These are phyloP conservation scores for Nannoperca obscura DNA, from an alignment of 2,797 vertebrate genomes.

Conservation along the genomic window DNA sequence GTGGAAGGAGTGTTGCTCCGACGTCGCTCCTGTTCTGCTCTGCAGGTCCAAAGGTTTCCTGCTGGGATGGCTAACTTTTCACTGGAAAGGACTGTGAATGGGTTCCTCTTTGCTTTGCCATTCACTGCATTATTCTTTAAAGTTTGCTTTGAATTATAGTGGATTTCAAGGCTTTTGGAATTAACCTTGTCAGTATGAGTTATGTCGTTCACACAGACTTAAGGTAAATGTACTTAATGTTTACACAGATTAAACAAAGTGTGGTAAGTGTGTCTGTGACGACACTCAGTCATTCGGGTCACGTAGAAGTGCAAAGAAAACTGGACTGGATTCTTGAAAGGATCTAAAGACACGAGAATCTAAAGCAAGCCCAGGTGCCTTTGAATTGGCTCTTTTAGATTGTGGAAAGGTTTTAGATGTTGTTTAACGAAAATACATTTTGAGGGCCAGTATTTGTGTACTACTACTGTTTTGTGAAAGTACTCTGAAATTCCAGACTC, in stretches of 20 bases:
- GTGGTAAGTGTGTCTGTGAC: not conserved
- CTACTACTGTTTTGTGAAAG: constrained; percentile 1
- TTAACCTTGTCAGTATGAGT: not conserved
- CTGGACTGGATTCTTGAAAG: not conserved
- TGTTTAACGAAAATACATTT: not conserved
- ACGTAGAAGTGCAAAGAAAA: not conserved
- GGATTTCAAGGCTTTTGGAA: constrained; percentile 44
- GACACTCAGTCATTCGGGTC: not conserved
- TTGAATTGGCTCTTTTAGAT: not conserved
- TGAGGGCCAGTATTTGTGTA: not conserved
- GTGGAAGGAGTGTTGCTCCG: constrained; percentile 36
- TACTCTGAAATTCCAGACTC: not conserved
- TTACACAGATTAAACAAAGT: not conserved
- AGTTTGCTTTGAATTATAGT: constrained; percentile 56
- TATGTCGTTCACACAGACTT: constrained; percentile 3
- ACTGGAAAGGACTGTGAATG: constrained; percentile 39
- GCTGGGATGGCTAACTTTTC: constrained; percentile 59
- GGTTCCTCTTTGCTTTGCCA: constrained; percentile 46
- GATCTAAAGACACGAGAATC: not conserved
- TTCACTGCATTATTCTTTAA: constrained; percentile 60
- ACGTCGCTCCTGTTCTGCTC: constrained; percentile 60
- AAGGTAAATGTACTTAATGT: constrained; percentile 1
- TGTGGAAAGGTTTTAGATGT: not conserved
- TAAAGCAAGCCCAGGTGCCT: not conserved
- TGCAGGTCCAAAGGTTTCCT: constrained; percentile 60